Conservation (phyloP, 2,888 invertebrate genomes). For the Caenorhabditis wallacei region DNA sequence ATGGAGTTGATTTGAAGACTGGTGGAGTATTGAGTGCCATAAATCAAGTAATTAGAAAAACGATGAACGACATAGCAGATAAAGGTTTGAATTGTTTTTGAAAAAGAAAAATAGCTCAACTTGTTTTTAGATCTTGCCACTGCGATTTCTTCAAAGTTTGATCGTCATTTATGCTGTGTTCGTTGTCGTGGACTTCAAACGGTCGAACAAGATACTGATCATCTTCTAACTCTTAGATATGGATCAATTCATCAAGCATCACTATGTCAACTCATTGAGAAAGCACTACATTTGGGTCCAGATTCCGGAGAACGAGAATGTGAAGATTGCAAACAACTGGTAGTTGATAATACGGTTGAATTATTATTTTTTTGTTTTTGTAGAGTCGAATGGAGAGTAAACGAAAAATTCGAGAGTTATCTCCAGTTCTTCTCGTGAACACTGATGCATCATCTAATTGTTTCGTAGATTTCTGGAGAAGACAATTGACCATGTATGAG, state of each 20-base stretch:
- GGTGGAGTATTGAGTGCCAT: slow-evolving; percentile 16
- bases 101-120: too few species aligned
- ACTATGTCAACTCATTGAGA: slow-evolving; percentile 70
- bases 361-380: not conserved
- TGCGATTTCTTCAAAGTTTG: not conserved
- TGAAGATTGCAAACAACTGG: slow-evolving; percentile 46
- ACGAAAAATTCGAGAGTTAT: slow-evolving; percentile 58
- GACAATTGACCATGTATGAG: slow-evolving; percentile 49
- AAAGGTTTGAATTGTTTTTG: not conserved
- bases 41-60: not conserved
- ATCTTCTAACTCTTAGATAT: slow-evolving; percentile 41
- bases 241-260: slow-evolving; percentile 31
- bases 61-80: not conserved
- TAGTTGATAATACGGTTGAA: not conserved
- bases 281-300: slow-evolving; percentile 62
- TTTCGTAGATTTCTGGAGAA: slow-evolving; percentile 66
- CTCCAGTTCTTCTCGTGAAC: slow-evolving; percentile 69
- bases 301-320: slow-evolving; percentile 61
- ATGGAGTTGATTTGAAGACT: slow-evolving; percentile 25
- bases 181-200: slow-evolving; percentile 56
- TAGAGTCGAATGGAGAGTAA: slow-evolving; percentile 67
- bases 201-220: not conserved
- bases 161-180: slow-evolving; percentile 48
- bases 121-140: not conserved
- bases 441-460: slow-evolving; percentile 52